A percentile compares a stretch with the other conserved stretches of the same genome.
These are phyloP conservation scores for Lepisosteus osseus DNA, from an alignment of 2,113 vertebrate species.

Conservation along the genomic window DNA sequence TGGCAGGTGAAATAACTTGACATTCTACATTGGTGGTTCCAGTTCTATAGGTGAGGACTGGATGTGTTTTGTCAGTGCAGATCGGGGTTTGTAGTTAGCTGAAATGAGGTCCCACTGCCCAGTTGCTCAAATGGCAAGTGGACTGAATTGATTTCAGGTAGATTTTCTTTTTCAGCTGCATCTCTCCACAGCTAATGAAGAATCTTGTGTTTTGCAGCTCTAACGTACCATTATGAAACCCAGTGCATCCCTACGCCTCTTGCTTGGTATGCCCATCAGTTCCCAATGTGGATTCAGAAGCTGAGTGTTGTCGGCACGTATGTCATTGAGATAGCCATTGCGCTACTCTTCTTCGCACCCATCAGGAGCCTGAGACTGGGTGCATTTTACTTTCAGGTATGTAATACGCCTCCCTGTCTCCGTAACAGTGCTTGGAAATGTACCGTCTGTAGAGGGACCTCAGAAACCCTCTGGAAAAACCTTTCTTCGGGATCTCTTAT, in stretches of 20 bases:
- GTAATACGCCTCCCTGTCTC: not conserved
- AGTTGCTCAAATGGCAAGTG: too few species aligned
- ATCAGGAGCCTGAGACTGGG: conserved; percentile 73
- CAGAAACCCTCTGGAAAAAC: too few species aligned
- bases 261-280: conserved; percentile 87
- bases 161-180: not conserved
- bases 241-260: conserved; percentile 85
- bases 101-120: too few species aligned
- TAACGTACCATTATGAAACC: conserved; percentile 92
- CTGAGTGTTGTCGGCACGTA: conserved; percentile 79
- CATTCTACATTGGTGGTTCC: too few species aligned
- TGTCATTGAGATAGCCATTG: conserved; percentile 75
- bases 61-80: too few species aligned
- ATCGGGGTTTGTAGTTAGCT: too few species aligned
- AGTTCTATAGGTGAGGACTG: too few species aligned
- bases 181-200: not conserved
- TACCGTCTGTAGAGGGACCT: not conserved
- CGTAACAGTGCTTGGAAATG: not conserved
- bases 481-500: not conserved
- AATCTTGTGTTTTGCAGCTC: conserved; percentile 59
- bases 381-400: conserved; percentile 88
- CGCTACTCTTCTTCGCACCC: conserved; percentile 82
- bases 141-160: not conserved
- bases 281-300: conserved; percentile 87
- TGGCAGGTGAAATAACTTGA: too few species aligned